Evolutionary conservation across 2,797 vertebrate genomes (phyloP), one percentile per base, ranked within the genome.

Genomic region (Taenioides sp.): DNA sequence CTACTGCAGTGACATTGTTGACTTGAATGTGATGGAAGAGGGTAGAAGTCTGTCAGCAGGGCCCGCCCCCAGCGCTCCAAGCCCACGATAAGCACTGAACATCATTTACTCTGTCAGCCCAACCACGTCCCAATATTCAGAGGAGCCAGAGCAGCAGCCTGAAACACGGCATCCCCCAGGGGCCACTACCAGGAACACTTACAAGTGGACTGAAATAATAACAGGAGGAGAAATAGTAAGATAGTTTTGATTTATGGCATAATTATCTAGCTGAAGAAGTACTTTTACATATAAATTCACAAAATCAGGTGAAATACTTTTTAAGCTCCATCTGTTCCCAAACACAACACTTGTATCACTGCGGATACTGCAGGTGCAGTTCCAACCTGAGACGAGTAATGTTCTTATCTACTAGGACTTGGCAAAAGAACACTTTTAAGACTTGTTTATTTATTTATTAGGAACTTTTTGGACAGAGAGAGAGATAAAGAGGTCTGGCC

Each of bases 101-200:
- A 74, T 14, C 71, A 80, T 70, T 70, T 34, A 72, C n/a, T 70
- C 34, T 68, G 75, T 77, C 74, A 62, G 79, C 49, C 58, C 52
- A 75, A 77, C 59, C 27, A 57, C 60, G 47, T 40, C 54, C 25
- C 65, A 83, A 76, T 79, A 83, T 79, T 79, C 69, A 82, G 47
- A 65, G 60, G 58, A 49, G 0, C 20, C 66, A 31, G 69, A 78
- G 31, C n/a, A n/a, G 66, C 58, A 31, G 71, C 71, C 50, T 12
- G 57, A 78, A 74, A 74, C 73, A 76, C 70, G 67, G 37, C 59
- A 72, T 73, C 69, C 76, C 71, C 4, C n/a, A 47, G 78, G 75
- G 72, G 75, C 71, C 0, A 4, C 84, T 59, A 77, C 69, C 72
- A 81, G 67, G 67, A 69, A 27, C 16, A 73, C 50, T 40, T 72